phyloP scores from a whole-genome alignment of 2,797 vertebrate species.

The Microtus obscurus region DNA sequence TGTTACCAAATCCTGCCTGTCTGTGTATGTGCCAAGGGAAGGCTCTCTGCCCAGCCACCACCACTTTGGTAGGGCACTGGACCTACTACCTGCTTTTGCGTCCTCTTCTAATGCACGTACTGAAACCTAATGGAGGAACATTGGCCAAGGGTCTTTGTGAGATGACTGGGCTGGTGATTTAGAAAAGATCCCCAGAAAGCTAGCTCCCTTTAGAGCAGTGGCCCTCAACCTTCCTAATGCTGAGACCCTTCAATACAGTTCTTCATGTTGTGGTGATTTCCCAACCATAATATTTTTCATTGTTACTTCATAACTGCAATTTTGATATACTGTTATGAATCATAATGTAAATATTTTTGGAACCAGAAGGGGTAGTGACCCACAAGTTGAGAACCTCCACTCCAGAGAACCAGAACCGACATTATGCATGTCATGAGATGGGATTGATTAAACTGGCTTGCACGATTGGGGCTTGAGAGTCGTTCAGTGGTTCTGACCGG shows the following conservation, averaged over 20 bases:
- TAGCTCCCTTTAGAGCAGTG: background rate
- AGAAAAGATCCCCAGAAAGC: background rate
- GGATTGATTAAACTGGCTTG: background rate
- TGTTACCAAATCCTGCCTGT: background rate
- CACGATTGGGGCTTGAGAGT: background rate
- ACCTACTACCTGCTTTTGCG: background rate
- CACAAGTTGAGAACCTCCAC: background rate
- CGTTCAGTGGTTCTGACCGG: background rate
- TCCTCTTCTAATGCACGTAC: background rate
- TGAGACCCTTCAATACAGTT: background rate
- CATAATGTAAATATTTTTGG: background rate
- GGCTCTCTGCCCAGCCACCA: background rate
- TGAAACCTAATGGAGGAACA: background rate
- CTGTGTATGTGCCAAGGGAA: background rate
- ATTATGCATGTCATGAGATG: background rate
- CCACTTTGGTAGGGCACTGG: background rate
- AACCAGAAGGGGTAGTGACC: background rate
- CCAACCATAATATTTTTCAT: no score
- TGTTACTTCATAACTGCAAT: background rate
- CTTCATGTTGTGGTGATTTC: background rate
- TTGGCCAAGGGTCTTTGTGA: background rate
- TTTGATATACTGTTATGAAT: background rate
- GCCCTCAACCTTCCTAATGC: background rate
- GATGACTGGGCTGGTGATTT: background rate
- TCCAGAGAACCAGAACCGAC: no score